Conservation (phyloP, 1,140 invertebrate species). For the Bicyclus anynana region DNA sequence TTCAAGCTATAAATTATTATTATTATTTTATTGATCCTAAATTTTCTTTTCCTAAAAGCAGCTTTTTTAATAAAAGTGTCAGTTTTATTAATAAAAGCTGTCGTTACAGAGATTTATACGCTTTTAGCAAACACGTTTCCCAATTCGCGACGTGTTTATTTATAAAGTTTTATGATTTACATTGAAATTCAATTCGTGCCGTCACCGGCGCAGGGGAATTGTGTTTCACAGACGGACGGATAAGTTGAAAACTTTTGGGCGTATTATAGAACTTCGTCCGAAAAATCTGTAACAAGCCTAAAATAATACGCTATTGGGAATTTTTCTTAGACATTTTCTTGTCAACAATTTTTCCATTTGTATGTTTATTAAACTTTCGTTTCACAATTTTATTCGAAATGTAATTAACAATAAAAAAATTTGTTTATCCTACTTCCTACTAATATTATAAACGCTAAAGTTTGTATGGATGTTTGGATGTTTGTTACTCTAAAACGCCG, state of each 20-base stretch:
- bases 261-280: neutral
- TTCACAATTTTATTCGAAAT: no score
- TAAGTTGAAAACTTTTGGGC: neutral
- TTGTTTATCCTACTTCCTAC: no score
- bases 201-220: neutral
- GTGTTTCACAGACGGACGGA: neutral
- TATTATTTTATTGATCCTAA: no score
- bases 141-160: neutral
- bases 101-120: neutral
- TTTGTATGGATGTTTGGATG: no score
- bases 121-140: neutral
- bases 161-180: neutral
- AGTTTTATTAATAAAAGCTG: no score
- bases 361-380: no score
- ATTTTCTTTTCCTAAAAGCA: neutral
- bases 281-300: neutral
- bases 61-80: neutral
- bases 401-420: no score
- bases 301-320: neutral
- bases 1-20: no score
- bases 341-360: no score
- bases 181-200: neutral
- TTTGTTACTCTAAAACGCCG: no score
- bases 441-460: no score
- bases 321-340: no score